These are phyloP conservation scores for Oxycera nigricornis DNA, from an alignment of 2,888 invertebrate species.

Conservation along the genomic window DNA sequence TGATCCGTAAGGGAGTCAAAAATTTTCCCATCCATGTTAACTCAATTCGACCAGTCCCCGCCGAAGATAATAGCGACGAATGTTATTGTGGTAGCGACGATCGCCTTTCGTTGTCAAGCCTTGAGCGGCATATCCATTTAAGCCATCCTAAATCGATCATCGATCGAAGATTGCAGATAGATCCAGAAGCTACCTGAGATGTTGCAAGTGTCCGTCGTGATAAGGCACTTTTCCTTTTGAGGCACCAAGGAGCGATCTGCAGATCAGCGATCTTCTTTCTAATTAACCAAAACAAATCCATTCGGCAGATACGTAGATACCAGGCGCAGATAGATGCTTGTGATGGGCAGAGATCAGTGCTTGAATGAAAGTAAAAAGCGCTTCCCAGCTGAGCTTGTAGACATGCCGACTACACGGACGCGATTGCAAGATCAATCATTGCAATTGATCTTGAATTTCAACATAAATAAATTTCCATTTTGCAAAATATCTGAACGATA, in stretches of 20 bases:
- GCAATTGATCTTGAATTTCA: conserved; percentile 19
- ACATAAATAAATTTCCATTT: conserved; percentile 25
- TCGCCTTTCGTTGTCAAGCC: not conserved
- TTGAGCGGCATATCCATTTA: not conserved
- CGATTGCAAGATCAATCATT: conserved; percentile 23
- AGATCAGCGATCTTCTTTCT: not conserved
- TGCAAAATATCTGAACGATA: not conserved
- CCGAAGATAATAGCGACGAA: not conserved
- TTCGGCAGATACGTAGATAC: not conserved
- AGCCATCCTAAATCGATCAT: not conserved
- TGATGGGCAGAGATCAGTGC: not conserved
- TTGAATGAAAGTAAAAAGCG: conserved; percentile 7
- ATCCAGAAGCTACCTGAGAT: not conserved
- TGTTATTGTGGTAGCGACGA: not conserved
- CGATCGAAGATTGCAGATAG: not conserved
- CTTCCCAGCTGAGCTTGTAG: not conserved
- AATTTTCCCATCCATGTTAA: not conserved
- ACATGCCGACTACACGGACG: not conserved
- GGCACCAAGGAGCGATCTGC: not conserved
- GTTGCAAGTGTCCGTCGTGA: not conserved
- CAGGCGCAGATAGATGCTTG: not conserved
- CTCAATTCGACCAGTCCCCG: not conserved
- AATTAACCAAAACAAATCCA: conserved; percentile 7
- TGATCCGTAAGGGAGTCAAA: not conserved
- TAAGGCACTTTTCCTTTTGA: conserved; percentile 7